Base-by-base conservation (phyloP, 2,113 vertebrate species). In the Dicaeum eximium region DNA sequence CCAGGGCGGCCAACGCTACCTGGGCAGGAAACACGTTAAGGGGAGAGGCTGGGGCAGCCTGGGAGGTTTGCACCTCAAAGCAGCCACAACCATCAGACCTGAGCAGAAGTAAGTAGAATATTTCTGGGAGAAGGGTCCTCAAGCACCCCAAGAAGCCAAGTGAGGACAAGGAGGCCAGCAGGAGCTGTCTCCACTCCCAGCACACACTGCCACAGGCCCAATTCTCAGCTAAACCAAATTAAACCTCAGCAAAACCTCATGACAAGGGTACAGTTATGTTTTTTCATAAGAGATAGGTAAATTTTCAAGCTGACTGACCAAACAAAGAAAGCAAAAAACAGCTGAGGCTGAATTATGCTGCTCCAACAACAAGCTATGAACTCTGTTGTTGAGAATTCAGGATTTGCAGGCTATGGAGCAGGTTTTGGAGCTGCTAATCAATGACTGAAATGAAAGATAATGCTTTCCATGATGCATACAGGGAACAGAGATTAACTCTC, bases 391-490 rank as follows among this genome's bases (percentile, higher is more conserved):
- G 45, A 20, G 72, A 80, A 86, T 27, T 75, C 57, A 44, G 38
- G 81, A 94, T 82, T 72, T 57, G 54, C 62, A 77, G 70, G 73
- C 80, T 56, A 7, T 7, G 40, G 51, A 74, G 77, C 4, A 83
- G 83, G 70, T 69, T 27, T 93, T 72, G 74, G 81, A 94, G 62
- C 93, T 37, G 70, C 64, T 90, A 53, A 93, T 90, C 92, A 88
- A 33, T 62, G 90, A 53, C 48, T 67, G 81, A 80, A 94, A 83
- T 38, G 73, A 88, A 90, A 80, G 47, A 53, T 40, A 40, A 86
- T 28, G 80, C 56, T 62, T 48, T 45, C 66, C 64, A 40, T 5
- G 47, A 70, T 69, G 82, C 71, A 88, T 17, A 27, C 40, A 75
- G 40, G 37, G 15, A 33, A 51, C 3, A n/a, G 40, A 53, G 23